A percentile compares a stretch with the other conserved stretches of the same genome.
phyloP scores from a whole-genome alignment of 2,888 invertebrate genomes.

The Seira musarum region DNA sequence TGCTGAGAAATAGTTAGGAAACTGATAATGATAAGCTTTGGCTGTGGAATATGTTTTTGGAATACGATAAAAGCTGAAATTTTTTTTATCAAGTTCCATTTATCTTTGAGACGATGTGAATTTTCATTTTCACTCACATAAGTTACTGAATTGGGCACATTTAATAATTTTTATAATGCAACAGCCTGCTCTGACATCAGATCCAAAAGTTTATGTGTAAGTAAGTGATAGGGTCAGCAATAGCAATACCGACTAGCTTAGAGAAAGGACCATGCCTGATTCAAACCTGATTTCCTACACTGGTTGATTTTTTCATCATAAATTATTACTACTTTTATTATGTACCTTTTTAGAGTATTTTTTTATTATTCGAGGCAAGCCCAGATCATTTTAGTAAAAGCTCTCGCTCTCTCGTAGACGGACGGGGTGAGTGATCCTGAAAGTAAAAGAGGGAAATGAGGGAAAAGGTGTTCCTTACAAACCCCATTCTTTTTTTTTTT shows the following conservation, averaged over 20 bases:
- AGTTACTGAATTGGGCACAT: not conserved
- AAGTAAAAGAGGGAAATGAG: not conserved
- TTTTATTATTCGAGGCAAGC: not conserved
- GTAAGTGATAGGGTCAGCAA: not conserved
- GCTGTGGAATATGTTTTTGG: too few relatives aligned
- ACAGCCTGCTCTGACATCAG: constrained; percentile 25
- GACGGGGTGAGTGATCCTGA: not conserved
- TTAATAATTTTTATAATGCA: constrained; percentile 22
- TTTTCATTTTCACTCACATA: not conserved
- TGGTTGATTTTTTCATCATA: not conserved
- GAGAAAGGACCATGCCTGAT: too few relatives aligned
- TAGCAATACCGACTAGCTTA: not conserved
- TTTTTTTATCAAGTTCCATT: not conserved
- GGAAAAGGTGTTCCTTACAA: not conserved
- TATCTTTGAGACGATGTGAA: not conserved
- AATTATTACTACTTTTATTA: not conserved
- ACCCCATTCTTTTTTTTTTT: not conserved
- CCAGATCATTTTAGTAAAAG: not conserved
- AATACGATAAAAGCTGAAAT: too few relatives aligned
- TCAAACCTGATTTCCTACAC: not conserved
- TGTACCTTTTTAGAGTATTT: not conserved
- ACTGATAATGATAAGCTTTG: not conserved
- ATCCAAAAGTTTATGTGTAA: not conserved
- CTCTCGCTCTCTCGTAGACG: not conserved
- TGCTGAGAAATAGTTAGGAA: too few relatives aligned